Evolutionary conservation across 2,113 vertebrate species (phyloP), one percentile per base, ranked within the genome.

Genomic region (Microcebus tavaratra): DNA sequence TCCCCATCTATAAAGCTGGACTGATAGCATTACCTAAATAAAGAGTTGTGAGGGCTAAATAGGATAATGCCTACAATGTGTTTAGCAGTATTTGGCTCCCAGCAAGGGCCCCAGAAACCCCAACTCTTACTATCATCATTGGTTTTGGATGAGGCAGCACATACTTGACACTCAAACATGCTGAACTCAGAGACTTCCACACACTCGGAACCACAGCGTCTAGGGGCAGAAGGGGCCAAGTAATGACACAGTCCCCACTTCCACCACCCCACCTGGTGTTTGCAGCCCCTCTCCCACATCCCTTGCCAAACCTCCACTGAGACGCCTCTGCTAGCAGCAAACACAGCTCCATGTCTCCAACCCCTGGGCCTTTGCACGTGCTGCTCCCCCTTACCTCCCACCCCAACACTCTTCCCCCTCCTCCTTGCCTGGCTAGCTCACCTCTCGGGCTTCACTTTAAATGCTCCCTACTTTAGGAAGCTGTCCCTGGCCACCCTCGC

Each of bases 401-500:
- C 12, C 15, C 34, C 8, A 80, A 14, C 20, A 6, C 79, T 27
- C 15, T 29, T 12, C n/a, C 45, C 42, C 53, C 29, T 68, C 59
- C 31, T 78, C 78, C 23, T 57, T 48, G 55, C 31, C 42, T 67
- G 59, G 21, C 15, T 53, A 53, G 59, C 8, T 27, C 55, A 70
- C 29, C 85, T 63, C 59, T 86, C 34, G 6, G 63, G 48, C 72
- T n/a, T 88, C 79, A 17, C 31, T 67, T 76, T 78, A 48, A 82
- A 90, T 1, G 42, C 1, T 45, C 27, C 29, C 50, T 63, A 8
- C 63, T 53, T 84, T 34, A 72, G 91, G 36, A 92, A 80, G 45
- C 25, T 1, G 0, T 63, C 53, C 31, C 27, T 25, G 23, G 17
- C 76, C 7, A 70, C 9, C n/a, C 14, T 34, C 2, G 0, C 11